These are phyloP conservation scores for Diploptera punctata DNA, from an alignment of 2,888 invertebrate genomes.

Conservation along the genomic window DNA sequence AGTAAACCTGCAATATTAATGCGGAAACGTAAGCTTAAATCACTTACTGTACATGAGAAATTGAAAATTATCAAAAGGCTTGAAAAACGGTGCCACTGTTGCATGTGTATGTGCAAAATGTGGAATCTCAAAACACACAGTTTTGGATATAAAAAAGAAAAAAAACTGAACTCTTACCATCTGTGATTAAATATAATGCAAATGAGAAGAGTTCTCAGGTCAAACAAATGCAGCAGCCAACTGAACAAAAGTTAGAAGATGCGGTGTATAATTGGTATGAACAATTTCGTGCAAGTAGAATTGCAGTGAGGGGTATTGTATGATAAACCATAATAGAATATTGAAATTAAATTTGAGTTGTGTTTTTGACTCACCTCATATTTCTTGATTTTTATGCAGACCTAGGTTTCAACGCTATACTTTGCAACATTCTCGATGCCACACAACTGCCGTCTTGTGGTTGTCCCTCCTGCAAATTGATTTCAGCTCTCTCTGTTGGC, in stretches of 20 bases:
- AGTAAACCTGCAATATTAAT: neutral
- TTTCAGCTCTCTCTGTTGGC: too few species aligned
- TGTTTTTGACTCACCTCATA: too few species aligned
- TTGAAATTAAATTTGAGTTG: too few species aligned
- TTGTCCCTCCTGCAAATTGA: too few species aligned
- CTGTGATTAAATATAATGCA: neutral
- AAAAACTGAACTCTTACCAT: neutral
- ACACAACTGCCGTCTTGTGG: too few species aligned
- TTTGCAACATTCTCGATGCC: too few species aligned
- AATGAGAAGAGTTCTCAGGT: neutral
- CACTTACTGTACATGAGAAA: neutral
- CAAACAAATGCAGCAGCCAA: neutral
- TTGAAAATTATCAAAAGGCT: too few species aligned
- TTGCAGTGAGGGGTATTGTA: too few species aligned
- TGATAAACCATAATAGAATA: too few species aligned
- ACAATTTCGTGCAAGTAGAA: neutral
- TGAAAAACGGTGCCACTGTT: constrained; percentile 5
- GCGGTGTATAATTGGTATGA: neutral
- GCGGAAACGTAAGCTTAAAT: neutral
- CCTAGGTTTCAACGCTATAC: too few species aligned
- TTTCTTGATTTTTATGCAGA: too few species aligned
- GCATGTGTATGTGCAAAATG: neutral
- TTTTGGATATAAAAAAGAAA: neutral
- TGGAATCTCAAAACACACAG: neutral
- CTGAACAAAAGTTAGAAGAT: neutral